phyloP scores from a whole-genome alignment of 2,888 invertebrate genomes.

The Octonoba sinensis region DNA sequence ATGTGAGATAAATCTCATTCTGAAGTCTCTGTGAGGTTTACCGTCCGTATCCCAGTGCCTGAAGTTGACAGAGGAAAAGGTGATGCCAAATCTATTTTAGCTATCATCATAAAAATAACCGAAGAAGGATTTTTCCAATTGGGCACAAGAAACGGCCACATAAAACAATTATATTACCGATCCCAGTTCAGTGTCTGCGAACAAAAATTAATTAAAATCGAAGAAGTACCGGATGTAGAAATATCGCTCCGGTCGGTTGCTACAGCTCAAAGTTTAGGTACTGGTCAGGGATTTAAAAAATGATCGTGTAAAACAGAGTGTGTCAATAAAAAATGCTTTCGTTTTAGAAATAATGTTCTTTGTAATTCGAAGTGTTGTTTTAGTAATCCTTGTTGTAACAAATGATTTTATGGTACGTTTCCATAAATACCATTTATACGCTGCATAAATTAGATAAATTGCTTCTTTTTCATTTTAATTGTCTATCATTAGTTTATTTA shows the following conservation, averaged over 20 bases:
- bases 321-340: conserved; percentile 48
- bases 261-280: conserved; percentile 56
- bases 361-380: no score
- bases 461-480: conserved; percentile 47
- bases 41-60: conserved; percentile 42
- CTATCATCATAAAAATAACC: conserved; percentile 48
- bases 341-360: no score
- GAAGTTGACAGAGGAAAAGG: conserved; percentile 48
- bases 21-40: no score
- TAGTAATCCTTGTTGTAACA: no score
- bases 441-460: conserved; percentile 42
- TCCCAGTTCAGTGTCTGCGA: conserved; percentile 56
- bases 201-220: conserved; percentile 52
- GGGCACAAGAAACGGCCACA: no score
- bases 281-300: conserved; percentile 52
- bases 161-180: conserved; percentile 59
- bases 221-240: conserved; percentile 57
- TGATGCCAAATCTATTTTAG: conserved; percentile 50
- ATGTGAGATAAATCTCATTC: no score
- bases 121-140: no score
- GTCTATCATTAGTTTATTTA: no score
- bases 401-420: conserved; percentile 37
- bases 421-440: conserved; percentile 44
- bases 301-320: conserved; percentile 49
- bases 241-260: conserved; percentile 53